These are phyloP conservation scores for Onychostoma macrolepis DNA, from an alignment of 2,113 vertebrate species.

Conservation along the genomic window DNA sequence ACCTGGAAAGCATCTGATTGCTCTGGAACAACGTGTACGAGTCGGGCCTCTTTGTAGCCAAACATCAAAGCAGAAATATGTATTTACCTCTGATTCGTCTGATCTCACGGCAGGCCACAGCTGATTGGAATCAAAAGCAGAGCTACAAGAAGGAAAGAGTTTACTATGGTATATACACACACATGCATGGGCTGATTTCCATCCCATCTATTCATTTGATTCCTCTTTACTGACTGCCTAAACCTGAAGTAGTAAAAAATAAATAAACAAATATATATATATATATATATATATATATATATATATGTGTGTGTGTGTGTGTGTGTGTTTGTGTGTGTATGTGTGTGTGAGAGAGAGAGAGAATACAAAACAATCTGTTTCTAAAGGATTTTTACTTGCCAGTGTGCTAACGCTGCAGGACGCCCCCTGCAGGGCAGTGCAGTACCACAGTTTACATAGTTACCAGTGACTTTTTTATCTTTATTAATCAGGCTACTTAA, in stretches of 20 bases:
- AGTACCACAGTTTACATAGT: not conserved
- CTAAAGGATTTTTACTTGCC: not conserved
- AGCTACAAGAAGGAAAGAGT: slow-evolving; percentile 47
- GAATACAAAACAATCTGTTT: too few species aligned
- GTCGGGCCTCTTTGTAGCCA: slow-evolving; percentile 44
- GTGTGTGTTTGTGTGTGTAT: too few species aligned
- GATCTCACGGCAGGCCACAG: slow-evolving; percentile 30
- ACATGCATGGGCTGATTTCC: slow-evolving; percentile 7
- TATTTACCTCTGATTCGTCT: slow-evolving; percentile 46
- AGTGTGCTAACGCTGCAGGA: not conserved
- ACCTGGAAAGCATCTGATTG: slow-evolving; percentile 32
- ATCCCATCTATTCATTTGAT: not conserved
- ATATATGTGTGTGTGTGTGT: too few species aligned
- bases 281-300: too few species aligned
- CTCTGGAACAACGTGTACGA: slow-evolving; percentile 19
- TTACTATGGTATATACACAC: not conserved
- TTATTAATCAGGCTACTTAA: not conserved
- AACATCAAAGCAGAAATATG: slow-evolving; percentile 56
- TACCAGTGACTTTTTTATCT: not conserved
- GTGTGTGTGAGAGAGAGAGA: too few species aligned
- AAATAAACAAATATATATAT: too few species aligned
- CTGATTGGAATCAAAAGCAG: slow-evolving; percentile 51
- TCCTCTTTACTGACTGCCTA: not conserved
- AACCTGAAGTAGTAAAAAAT: not conserved
- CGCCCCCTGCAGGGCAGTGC: slow-evolving; percentile 30